Evolutionary conservation across 1,140 invertebrate genomes (phyloP), one percentile per base, ranked within the genome.

Genomic region (Bilobella aurantiaca): DNA sequence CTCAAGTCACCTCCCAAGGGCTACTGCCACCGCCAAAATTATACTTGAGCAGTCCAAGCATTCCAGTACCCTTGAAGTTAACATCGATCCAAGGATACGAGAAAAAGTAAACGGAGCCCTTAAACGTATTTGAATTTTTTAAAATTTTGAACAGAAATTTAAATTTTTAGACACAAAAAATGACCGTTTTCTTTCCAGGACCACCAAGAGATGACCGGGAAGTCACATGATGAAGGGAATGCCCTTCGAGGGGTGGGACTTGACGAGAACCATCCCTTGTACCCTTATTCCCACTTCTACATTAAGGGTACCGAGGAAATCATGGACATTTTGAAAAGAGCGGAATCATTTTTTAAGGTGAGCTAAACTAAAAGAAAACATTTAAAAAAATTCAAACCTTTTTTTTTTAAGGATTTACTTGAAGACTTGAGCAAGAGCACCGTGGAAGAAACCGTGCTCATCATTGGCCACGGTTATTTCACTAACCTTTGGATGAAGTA

Each of bases 321-420:
- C 21, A 5, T 31, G 57, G 57, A 58, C 8, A 14, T 58, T 21
- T 8, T 58, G 2, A 29, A 3, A 28, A 25, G 57, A 30, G 25
- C 3, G 8, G 57, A 58, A 58, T 58, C 57, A 58, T 58, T 58
- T 21, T 58, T 58, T 58, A 2, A 58, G 5, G 57, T 58, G 12
- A 58, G 28, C 14, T 16, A 16, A 12, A 12, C 14, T 16, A 12
- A 42, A n/a, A n/a, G 37, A 8, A 12, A 12, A n/a, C 8, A 12
- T 42, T 42, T 42, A 42, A 42, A 42, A 42, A 12, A 8, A 42
- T 42, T 12, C 37, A n/a, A 12, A 42, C n/a, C 37, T 12, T 42
- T n/a, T n/a, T n/a, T n/a, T n/a, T n/a, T n/a, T n/a, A n/a, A 42
- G 37, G 37, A 42, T 42, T 42, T 42, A n/a, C 8, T n/a, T 42